These are phyloP conservation scores for Stratiomys singularior DNA, from an alignment of 2,888 invertebrate species.

Conservation along the genomic window DNA sequence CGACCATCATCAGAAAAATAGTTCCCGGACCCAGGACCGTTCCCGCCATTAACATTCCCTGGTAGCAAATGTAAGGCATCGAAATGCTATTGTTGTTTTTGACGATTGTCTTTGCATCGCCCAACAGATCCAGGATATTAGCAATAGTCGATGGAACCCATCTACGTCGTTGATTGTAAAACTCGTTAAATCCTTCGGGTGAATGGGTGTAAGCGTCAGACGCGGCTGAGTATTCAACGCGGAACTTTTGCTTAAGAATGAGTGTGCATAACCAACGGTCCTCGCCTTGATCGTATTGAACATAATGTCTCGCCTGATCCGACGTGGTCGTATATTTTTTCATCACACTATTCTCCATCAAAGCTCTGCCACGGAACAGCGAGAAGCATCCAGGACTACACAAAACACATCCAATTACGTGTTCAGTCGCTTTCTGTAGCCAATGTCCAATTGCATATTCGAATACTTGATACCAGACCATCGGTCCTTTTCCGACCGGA, in stretches of 20 bases:
- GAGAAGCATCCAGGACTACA: constrained; percentile 95
- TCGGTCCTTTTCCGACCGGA: constrained; percentile 83
- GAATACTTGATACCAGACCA: constrained; percentile 89
- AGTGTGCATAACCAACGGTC: constrained; percentile 96
- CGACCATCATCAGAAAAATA: constrained; percentile 82
- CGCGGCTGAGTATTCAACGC: constrained; percentile 94
- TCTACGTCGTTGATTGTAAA: constrained; percentile 92
- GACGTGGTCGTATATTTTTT: constrained; percentile 84
- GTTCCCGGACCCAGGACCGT: constrained; percentile 79
- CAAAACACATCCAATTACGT: constrained; percentile 88
- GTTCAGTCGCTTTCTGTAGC: constrained; percentile 92
- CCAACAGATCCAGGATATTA: constrained; percentile 89
- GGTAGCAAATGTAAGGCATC: constrained; percentile 79
- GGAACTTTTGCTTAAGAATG: constrained; percentile 88
- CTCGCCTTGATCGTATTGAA: constrained; percentile 96
- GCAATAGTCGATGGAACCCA: constrained; percentile 98
- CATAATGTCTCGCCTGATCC: constrained; percentile 83
- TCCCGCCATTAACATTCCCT: constrained; percentile 76
- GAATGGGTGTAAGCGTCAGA: constrained; percentile 95
- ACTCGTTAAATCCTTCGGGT: constrained; percentile 91
- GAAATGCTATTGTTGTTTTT: constrained; percentile 91
- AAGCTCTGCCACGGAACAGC: constrained; percentile 84
- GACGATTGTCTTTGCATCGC: constrained; percentile 81
- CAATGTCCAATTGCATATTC: constrained; percentile 94
- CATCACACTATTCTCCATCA: constrained; percentile 93